phyloP scores from a whole-genome alignment of 2,888 invertebrate genomes.

The Tinea trinotella region DNA sequence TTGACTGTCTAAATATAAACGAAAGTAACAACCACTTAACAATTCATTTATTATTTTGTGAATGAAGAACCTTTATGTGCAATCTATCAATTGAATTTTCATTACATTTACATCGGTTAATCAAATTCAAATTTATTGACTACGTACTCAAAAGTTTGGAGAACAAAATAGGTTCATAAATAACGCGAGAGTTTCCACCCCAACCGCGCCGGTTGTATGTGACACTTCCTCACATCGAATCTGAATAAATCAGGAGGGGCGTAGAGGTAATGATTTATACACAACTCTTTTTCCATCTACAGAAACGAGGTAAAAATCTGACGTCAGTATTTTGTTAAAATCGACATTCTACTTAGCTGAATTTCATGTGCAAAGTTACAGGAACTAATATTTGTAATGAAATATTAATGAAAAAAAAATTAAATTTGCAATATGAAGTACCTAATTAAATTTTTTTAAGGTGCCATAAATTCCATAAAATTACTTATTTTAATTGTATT shows the following conservation, averaged over 20 bases:
- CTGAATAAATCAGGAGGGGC: conserved; percentile 22
- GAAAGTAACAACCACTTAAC: no score
- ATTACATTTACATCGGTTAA: conserved; percentile 5
- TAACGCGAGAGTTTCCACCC: conserved; percentile 10
- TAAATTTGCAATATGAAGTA: no score
- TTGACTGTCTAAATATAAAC: no score
- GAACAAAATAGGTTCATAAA: conserved; percentile 18
- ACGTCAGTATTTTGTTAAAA: neutral
- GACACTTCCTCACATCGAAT: conserved; percentile 22
- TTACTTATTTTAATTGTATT: no score
- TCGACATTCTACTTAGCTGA: neutral
- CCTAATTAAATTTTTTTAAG: no score
- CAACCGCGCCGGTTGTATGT: conserved; percentile 20
- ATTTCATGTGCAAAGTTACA: neutral
- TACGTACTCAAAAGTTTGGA: conserved; percentile 14
- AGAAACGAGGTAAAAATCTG: neutral
- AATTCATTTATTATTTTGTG: no score
- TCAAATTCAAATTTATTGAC: conserved; percentile 10
- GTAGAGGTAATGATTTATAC: conserved; percentile 47
- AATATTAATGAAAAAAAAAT: no score
- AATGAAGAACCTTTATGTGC: no score
- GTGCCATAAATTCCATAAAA: no score
- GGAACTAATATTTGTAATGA: no score
- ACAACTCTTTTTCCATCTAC: conserved; percentile 30
- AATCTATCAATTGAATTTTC: neutral